Conservation (phyloP, 23 tunicate genomes). For the Styela plicata region DNA sequence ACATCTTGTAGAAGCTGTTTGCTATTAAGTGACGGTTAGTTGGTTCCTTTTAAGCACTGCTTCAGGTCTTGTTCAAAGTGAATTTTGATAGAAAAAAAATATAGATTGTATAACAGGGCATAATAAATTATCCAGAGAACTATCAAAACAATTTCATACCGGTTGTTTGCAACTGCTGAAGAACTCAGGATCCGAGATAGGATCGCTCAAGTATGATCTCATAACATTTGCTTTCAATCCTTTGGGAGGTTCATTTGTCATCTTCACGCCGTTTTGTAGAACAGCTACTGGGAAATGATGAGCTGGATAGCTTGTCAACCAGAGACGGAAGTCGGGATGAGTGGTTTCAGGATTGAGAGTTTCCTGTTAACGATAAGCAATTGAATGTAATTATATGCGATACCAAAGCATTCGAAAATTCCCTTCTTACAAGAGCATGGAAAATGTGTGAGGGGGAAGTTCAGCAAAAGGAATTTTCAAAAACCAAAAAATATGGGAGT, state of each 20-base stretch:
- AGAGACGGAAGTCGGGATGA: constrained; percentile 93
- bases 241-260: constrained; percentile 98
- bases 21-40: too few species aligned
- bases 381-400: background rate
- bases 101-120: too few species aligned
- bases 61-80: too few species aligned
- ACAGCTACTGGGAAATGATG: constrained; percentile 91
- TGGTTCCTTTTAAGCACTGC: too few species aligned
- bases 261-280: constrained; percentile 94
- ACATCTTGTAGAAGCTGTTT: too few species aligned
- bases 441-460: too few species aligned
- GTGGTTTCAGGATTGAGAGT: constrained; percentile 93
- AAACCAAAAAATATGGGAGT: too few species aligned
- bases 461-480: too few species aligned
- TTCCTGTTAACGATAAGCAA: constrained; percentile 42
- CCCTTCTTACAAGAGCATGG: too few species aligned
- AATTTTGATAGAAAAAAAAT: too few species aligned
- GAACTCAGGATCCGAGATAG: constrained; percentile 95
- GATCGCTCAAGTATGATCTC: constrained; percentile 95
- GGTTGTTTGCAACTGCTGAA: constrained; percentile 89
- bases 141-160: constrained; percentile 31
- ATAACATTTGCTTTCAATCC: constrained; percentile 88
- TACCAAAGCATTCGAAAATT: too few species aligned
- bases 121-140: background rate
- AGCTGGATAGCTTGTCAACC: constrained; percentile 97